Base-by-base conservation (phyloP, 2,113 vertebrate species). In the Spea multiplicata region DNA sequence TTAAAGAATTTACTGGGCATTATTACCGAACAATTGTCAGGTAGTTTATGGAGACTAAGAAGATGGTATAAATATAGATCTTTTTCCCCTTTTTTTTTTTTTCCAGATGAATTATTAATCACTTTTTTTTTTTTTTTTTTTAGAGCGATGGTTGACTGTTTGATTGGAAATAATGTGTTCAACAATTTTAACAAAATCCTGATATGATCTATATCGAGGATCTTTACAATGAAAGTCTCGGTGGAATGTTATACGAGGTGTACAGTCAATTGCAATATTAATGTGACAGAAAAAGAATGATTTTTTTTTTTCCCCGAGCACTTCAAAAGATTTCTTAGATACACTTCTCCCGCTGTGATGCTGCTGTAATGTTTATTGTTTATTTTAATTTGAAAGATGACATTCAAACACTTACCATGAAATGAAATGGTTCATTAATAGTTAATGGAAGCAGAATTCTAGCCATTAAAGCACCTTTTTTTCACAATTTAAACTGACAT, bases 1-100 rank as follows among this genome's bases (percentile, higher is more conserved):
- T 99, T 98, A 98, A 97, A 96, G 94, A 98, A 98, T 98, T 99
- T 98, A 98, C 96, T 96, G 93, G 95, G 96, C 97, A 97, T 97
- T 95, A 97, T 98, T 99, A 99, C 96, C 93, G 95, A 97, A 97
- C 96, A 97, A 98, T 98, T 97, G 96, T 96, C 95, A 97, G 94
- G 95, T 96, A 97, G 95, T 98, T 98, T 98, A 96, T 96, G 94
- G 92, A 95, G 91, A 93, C 92, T 91, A 91, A 93, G 91, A 92
- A 95, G 92, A 96, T 87, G 93, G 92, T 95, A 94, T 94, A 95
- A 95, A 98, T 96, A 93, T 93, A 95, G 93, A 97, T 96, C 91
- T 94, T 94, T 94, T 91, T 90, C 72, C 52, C 65, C 6, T 62
- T 91, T 95, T 93, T 94, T n/a, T 92, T 91, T 91, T 92, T 95